Percentiles rank a stretch among this genome's conserved stretches.
These are phyloP conservation scores for Hydropsyche betteni DNA, from an alignment of 2,888 invertebrate genomes.

Conservation along the genomic window DNA sequence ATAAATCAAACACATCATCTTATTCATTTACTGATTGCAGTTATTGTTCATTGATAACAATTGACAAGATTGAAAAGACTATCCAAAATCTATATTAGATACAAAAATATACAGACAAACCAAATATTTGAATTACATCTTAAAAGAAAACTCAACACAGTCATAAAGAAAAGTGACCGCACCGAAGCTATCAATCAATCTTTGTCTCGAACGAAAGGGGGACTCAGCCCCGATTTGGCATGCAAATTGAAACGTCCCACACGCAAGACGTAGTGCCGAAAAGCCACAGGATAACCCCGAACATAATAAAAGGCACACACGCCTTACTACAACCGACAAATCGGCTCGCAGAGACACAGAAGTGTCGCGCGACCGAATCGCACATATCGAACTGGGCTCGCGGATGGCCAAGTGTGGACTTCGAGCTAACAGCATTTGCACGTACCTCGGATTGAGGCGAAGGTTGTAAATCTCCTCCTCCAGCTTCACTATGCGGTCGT, in stretches of 20 bases:
- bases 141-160: neutral
- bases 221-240: slow-evolving; percentile 27
- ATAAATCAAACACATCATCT: too few relatives aligned
- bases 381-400: neutral
- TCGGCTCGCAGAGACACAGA: too few relatives aligned
- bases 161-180: neutral
- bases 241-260: slow-evolving; percentile 48
- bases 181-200: slow-evolving; percentile 27
- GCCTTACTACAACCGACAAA: too few relatives aligned
- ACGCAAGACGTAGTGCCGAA: slow-evolving; percentile 34
- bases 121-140: too few relatives aligned
- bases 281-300: neutral
- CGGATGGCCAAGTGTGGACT: neutral
- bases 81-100: too few relatives aligned
- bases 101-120: too few relatives aligned
- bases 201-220: neutral
- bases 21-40: too few relatives aligned
- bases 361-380: slow-evolving; percentile 14
- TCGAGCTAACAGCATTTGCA: neutral
- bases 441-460: slow-evolving; percentile 52
- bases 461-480: slow-evolving; percentile 72
- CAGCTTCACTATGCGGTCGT: slow-evolving; percentile 72
- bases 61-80: too few relatives aligned
- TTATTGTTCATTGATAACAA: too few relatives aligned
- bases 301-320: neutral